Evolutionary conservation across 2,888 invertebrate species (phyloP).

Genomic region (Drosophila tanythrix): DNA sequence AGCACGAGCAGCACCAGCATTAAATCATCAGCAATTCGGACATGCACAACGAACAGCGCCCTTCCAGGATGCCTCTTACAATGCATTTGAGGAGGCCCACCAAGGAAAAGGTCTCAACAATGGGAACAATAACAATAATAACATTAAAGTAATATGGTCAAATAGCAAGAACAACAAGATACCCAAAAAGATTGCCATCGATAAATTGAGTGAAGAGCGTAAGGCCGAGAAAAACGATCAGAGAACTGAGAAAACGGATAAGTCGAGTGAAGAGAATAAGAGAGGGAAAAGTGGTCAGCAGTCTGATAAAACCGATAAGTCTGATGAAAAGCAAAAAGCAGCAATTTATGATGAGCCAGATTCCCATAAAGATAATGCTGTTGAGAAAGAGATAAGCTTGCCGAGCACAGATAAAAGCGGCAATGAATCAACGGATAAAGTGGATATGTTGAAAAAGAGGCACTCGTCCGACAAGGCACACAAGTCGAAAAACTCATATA

Average conservation of each 20-base stretch:
- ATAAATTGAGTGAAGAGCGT: conserved; percentile 15
- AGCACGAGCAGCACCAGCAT: background rate
- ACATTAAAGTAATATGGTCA: conserved; percentile 10
- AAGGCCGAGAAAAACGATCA: background rate
- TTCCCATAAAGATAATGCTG: background rate
- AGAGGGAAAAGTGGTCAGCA: conserved; percentile 5
- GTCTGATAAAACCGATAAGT: conserved; percentile 20
- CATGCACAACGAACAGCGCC: background rate
- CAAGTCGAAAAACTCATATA: background rate
- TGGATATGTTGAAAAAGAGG: background rate
- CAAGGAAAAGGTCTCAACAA: background rate
- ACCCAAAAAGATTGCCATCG: conserved; percentile 61
- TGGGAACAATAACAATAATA: conserved; percentile 1
- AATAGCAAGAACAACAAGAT: conserved; percentile 49
- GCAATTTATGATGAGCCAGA: background rate
- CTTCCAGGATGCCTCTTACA: background rate
- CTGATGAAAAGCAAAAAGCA: background rate
- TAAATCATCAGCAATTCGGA: conserved; percentile 4
- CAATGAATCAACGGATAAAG: background rate
- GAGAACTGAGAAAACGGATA: conserved; percentile 15
- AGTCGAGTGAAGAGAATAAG: conserved; percentile 13
- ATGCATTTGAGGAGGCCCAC: conserved; percentile 5
- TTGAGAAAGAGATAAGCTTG: background rate
- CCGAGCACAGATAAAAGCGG: background rate
- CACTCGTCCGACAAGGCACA: background rate